Evolutionary conservation across 2,888 invertebrate species (phyloP).

Genomic region (Gibbula magus): DNA sequence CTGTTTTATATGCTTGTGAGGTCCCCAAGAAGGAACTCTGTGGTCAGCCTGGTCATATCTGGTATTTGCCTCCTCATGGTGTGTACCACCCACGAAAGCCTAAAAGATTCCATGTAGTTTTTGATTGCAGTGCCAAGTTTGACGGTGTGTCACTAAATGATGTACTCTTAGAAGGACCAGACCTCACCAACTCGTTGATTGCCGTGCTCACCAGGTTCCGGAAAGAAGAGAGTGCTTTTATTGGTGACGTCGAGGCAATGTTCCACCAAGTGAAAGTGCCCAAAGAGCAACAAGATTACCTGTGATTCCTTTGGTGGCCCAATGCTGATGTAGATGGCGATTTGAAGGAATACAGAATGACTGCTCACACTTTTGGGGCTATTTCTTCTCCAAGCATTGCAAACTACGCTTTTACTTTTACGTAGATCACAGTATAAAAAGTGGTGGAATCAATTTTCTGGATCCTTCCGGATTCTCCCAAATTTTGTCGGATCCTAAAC

Average conservation of each 20-base stretch:
- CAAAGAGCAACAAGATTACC: conserved; percentile 12
- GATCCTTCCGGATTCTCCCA: no score
- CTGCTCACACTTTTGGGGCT: no score
- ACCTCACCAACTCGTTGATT: conserved; percentile 25
- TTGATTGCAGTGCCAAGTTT: conserved; percentile 26
- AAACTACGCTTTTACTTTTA: no score
- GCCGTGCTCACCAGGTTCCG: conserved; percentile 29
- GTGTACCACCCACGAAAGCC: conserved; percentile 34
- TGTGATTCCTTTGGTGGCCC: no score
- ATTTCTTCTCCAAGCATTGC: no score
- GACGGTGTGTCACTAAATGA: conserved; percentile 17
- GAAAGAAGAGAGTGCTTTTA: conserved; percentile 21
- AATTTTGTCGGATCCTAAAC: no score
- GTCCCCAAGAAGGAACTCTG: not conserved
- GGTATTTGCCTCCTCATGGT: conserved; percentile 32
- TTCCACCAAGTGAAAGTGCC: conserved; percentile 29
- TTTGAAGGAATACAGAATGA: no score
- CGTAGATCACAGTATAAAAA: no score
- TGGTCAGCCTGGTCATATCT: not conserved
- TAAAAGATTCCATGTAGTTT: conserved; percentile 6
- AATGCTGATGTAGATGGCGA: no score
- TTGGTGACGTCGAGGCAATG: conserved; percentile 32
- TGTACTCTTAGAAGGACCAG: conserved; percentile 29
- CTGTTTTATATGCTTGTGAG: not conserved
- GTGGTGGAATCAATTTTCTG: no score